phyloP scores from a whole-genome alignment of 2,113 vertebrate species.

The Anoplopoma fimbria region DNA sequence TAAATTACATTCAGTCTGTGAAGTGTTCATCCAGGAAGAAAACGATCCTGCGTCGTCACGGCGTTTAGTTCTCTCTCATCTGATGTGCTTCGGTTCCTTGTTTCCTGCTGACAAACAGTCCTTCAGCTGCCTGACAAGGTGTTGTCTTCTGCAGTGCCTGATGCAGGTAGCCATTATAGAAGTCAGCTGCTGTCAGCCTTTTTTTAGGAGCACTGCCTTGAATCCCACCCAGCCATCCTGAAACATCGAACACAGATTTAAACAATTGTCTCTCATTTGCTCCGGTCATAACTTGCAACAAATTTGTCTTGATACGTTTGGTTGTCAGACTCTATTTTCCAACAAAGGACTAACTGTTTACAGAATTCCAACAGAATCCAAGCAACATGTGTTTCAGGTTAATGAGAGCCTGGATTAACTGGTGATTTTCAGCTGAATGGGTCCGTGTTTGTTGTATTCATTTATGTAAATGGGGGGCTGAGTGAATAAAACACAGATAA shows the following conservation, averaged over 20 bases:
- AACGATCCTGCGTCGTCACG: not conserved
- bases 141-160: conserved; percentile 64
- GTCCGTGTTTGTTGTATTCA: too few species aligned
- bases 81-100: not conserved
- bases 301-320: too few species aligned
- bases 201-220: conserved; percentile 88
- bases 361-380: too few species aligned
- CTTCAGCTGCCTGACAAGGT: conserved; percentile 37
- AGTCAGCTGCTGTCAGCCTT: conserved; percentile 90
- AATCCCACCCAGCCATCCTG: conserved; percentile 95
- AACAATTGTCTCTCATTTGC: not conserved
- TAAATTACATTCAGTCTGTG: not conserved
- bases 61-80: not conserved
- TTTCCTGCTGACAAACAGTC: conserved; percentile 87
- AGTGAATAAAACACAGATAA: too few species aligned
- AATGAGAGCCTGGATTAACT: too few species aligned
- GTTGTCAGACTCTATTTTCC: too few species aligned
- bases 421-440: too few species aligned
- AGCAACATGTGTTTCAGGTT: too few species aligned
- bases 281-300: too few species aligned
- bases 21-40: not conserved
- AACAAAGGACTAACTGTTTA: too few species aligned
- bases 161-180: conserved; percentile 97
- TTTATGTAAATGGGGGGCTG: too few species aligned
- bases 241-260: conserved; percentile 27